These are phyloP conservation scores for Jacana jacana DNA, from an alignment of 2,113 vertebrate genomes.

Conservation along the genomic window DNA sequence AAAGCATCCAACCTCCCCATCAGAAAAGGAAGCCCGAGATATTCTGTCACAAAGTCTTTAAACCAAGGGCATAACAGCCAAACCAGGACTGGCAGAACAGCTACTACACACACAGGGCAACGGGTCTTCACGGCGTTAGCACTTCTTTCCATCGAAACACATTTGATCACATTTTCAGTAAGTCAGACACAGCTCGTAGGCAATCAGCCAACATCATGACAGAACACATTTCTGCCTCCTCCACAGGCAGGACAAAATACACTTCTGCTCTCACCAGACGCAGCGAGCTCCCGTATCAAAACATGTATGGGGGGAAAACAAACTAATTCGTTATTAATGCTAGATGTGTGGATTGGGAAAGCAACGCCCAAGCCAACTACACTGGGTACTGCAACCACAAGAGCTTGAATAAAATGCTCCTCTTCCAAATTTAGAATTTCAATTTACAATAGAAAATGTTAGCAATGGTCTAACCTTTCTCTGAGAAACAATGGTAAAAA, in stretches of 20 bases:
- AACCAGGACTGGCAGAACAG: not conserved
- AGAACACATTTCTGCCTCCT: not conserved
- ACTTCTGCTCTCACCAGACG: not conserved
- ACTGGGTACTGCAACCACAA: not conserved
- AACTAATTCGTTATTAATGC: fast-evolving
- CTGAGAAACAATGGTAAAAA: not conserved
- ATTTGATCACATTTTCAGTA: not conserved
- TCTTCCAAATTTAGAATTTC: not conserved
- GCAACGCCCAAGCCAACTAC: not conserved
- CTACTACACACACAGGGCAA: not conserved
- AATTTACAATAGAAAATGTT: not conserved
- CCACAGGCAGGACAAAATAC: not conserved
- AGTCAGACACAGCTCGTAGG: not conserved
- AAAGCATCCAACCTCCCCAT: not conserved
- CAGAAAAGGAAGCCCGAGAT: not conserved
- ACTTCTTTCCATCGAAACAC: not conserved
- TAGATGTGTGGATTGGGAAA: not conserved
- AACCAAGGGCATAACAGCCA: not conserved
- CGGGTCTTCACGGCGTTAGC: not conserved
- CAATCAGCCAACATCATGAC: not conserved
- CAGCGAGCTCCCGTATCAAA: not conserved
- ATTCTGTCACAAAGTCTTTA: not conserved
- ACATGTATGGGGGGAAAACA: not conserved
- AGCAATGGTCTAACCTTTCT: not conserved
- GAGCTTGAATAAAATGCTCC: not conserved